Evolutionary conservation across 1,140 invertebrate genomes (phyloP).

Genomic region (Meloidogyne floridensis): DNA sequence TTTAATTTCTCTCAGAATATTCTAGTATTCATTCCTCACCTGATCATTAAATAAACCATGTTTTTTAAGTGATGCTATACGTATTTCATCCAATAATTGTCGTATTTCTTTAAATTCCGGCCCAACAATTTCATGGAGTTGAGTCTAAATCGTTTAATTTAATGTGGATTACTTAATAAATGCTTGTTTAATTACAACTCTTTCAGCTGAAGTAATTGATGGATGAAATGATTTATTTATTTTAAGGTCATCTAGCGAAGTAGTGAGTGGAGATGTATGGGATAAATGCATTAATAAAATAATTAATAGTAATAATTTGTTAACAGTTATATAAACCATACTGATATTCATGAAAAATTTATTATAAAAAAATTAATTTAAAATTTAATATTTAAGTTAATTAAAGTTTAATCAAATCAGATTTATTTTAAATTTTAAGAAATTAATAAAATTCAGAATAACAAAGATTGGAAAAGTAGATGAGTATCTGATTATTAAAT

Average conservation of each 20-base stretch:
- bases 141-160: not conserved
- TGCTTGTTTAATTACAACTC: not conserved
- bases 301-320: not conserved
- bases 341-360: not conserved
- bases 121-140: conserved; percentile 5
- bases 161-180: not conserved
- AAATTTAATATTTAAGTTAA: no score
- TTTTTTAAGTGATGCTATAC: conserved; percentile 29
- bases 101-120: conserved; percentile 30
- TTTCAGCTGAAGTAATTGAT: not conserved
- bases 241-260: not conserved
- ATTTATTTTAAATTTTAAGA: no score
- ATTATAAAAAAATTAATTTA: no score
- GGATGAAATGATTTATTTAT: not conserved
- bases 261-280: not conserved
- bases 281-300: not conserved
- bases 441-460: no score
- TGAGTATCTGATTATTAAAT: no score
- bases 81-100: conserved; percentile 35
- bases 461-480: no score
- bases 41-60: conserved; percentile 33
- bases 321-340: not conserved
- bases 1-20: not conserved
- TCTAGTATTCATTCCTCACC: conserved; percentile 6
- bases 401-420: no score